Base-by-base conservation (phyloP, 2,113 vertebrate species). In the Myotis brandtii region DNA sequence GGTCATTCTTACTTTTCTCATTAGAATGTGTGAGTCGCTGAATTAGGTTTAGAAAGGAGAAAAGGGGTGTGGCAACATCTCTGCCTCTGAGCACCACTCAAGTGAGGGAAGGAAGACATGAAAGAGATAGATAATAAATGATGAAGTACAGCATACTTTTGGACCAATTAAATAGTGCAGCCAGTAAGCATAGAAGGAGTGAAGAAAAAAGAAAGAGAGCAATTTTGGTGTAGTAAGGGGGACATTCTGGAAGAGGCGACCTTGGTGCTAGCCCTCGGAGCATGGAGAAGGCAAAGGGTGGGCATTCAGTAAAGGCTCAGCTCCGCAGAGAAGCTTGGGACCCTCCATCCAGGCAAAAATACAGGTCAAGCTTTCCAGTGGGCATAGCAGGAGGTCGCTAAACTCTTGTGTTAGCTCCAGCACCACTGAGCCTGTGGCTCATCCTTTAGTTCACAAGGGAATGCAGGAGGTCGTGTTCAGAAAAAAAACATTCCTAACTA, bases 41-140 rank as follows among this genome's bases (percentile, higher is more conserved):
- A 37, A 69, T 52, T 86, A 34, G 37, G 32, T 43, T 77, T 81
- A n/a, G 59, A 93, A 91, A 52, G 67, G 46, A 48, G 3, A 91
- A 27, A 4, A 84, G 48, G 0, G 4, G 10, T 52, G 8, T 8
- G n/a, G 70, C 4, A 62, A 84, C 12, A 56, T 50, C 46, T 52
- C 59, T 84, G 8, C 12, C 1, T 18, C 46, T 70, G 17, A 67
- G 3, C 3, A 70, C 40, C 34, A 20, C 6, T 32, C 56, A 69
- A 86, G 2, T 23, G 8, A 93, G 16, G 4, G 32, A 77, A 81
- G 27, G 4, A 50, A 83, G 25, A 66, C 7, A 84, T 17, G 67
- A 84, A 62, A 94, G 17, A 92, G 27, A 89, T 18, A 77, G 86
- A 34, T 32, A 72, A 50, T 50, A 92, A 92, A 54, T n/a, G 14